Conservation (phyloP, 1,140 invertebrate genomes). For the Aporrectodea caliginosa region DNA sequence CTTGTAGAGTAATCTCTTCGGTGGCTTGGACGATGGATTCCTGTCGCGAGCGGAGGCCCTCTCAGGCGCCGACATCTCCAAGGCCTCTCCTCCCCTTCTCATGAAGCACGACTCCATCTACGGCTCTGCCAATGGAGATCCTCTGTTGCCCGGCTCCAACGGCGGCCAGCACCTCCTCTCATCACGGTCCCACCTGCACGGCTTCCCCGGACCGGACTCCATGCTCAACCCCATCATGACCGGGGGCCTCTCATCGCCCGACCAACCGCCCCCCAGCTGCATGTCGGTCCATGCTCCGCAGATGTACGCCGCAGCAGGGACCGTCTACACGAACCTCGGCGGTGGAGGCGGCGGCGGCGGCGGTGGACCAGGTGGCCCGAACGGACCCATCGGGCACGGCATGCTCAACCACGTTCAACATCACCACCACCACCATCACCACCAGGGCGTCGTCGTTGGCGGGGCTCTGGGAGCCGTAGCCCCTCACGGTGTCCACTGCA, state of each 20-base stretch:
- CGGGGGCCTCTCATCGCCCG: neutral
- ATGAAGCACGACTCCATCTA: neutral
- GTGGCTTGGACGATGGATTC: slow-evolving; percentile 12
- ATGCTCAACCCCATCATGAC: neutral
- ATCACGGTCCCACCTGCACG: neutral
- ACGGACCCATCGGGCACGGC: neutral
- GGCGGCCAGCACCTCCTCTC: neutral
- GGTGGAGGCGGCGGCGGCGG: neutral
- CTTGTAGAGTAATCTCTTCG: slow-evolving; percentile 19
- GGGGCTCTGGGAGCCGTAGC: too few species aligned
- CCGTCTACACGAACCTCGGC: neutral
- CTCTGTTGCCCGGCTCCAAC: neutral
- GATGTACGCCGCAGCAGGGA: neutral
- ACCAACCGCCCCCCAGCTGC: neutral
- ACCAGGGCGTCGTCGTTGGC: neutral
- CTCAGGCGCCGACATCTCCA: neutral
- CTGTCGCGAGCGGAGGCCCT: neutral
- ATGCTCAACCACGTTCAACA: neutral
- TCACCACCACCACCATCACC: neutral
- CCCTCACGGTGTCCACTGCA: neutral
- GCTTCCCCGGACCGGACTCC: neutral
- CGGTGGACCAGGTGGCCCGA: neutral
- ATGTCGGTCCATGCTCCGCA: neutral
- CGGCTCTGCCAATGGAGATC: neutral
- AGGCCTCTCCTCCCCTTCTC: neutral